These are phyloP conservation scores for Probaryconus sp. DNA, from an alignment of 1,140 invertebrate genomes.

Conservation along the genomic window DNA sequence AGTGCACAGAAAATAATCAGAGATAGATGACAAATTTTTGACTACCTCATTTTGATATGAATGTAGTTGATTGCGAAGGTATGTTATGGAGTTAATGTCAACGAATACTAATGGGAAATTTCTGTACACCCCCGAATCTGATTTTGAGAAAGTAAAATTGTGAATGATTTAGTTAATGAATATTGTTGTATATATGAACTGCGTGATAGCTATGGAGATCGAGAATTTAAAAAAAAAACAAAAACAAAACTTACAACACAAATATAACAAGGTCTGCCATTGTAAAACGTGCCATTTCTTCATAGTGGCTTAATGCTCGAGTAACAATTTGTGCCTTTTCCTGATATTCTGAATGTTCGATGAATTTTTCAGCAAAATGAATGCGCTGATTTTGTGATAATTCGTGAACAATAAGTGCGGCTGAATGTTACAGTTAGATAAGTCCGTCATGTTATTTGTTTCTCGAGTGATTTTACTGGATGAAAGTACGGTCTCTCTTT, in stretches of 20 bases:
- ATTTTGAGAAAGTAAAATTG: too few species aligned
- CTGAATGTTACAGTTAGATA: slow-evolving; percentile 5
- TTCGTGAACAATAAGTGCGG: slow-evolving; percentile 20
- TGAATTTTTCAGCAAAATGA: slow-evolving; percentile 7
- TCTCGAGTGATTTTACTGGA: too few species aligned
- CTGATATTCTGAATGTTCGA: background rate
- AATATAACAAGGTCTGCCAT: slow-evolving; percentile 30
- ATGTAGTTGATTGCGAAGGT: too few species aligned
- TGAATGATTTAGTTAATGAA: slow-evolving; percentile 16
- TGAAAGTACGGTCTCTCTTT: background rate
- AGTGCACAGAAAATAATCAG: too few species aligned
- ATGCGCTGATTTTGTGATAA: slow-evolving; percentile 13
- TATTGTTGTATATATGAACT: too few species aligned
- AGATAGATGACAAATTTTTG: too few species aligned
- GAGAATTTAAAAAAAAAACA: background rate
- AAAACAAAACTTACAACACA: too few species aligned
- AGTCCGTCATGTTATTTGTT: too few species aligned
- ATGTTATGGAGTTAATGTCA: too few species aligned
- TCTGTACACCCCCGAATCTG: too few species aligned
- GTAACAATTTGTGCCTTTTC: slow-evolving; percentile 13
- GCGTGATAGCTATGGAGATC: slow-evolving; percentile 8
- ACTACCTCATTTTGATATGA: too few species aligned
- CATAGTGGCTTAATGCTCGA: background rate
- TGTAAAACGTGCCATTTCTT: slow-evolving; percentile 33
- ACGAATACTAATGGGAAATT: too few species aligned